These are phyloP conservation scores for Eumaeus atala DNA, from an alignment of 1,140 invertebrate species.

Conservation along the genomic window DNA sequence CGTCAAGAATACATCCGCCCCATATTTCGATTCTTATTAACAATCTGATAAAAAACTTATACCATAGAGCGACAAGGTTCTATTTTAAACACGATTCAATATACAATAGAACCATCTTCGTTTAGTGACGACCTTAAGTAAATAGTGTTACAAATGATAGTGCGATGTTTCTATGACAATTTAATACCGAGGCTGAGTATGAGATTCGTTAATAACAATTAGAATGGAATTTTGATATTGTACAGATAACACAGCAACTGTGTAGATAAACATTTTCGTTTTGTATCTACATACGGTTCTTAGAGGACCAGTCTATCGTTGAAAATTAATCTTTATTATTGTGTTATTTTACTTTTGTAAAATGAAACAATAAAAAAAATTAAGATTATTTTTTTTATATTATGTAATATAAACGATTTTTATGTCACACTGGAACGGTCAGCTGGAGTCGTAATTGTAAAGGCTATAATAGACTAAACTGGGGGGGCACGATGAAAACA, in stretches of 20 bases:
- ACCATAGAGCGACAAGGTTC: constrained; percentile 35
- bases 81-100: constrained; percentile 20
- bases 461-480: too few species aligned
- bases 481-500: too few species aligned
- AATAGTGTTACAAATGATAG: constrained; percentile 43
- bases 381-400: too few species aligned
- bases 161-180: constrained; percentile 61
- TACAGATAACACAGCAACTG: constrained; percentile 15
- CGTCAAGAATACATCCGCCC: constrained; percentile 64
- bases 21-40: constrained; percentile 43
- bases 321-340: too few species aligned
- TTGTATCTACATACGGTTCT: not conserved
- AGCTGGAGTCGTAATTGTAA: too few species aligned
- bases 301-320: too few species aligned
- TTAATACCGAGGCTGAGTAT: constrained; percentile 48
- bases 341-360: too few species aligned
- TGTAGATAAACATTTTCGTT: constrained; percentile 14
- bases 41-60: constrained; percentile 46
- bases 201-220: constrained; percentile 56
- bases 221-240: constrained; percentile 36
- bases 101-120: constrained; percentile 30
- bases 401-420: too few species aligned
- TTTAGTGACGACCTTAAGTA: constrained; percentile 22
- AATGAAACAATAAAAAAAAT: too few species aligned
- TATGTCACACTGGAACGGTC: too few species aligned